phyloP scores from a whole-genome alignment of 2,113 vertebrate genomes.

The Hyperopisus bebe region DNA sequence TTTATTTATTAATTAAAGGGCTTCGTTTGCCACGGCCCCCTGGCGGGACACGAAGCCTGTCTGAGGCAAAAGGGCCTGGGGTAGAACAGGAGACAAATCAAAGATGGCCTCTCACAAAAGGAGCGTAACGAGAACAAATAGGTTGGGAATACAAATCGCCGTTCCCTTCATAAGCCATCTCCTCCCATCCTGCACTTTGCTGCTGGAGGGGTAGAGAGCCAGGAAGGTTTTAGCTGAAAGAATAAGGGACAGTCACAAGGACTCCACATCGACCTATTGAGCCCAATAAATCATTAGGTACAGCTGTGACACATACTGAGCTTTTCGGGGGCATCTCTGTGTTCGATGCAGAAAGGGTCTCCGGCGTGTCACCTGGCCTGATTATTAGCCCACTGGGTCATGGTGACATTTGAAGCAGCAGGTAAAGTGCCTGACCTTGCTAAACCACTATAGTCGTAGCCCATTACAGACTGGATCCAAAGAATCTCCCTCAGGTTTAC shows the following conservation, averaged over 20 bases:
- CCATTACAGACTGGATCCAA: conserved; percentile 12
- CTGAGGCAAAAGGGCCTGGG: conserved; percentile 19
- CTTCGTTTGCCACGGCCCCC: conserved; percentile 5
- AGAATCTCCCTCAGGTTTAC: conserved; percentile 22
- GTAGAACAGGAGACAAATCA: conserved; percentile 10
- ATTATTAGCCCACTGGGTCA: conserved; percentile 17
- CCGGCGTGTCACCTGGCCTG: conserved; percentile 24
- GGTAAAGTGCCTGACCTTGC: conserved; percentile 17
- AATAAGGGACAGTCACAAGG: conserved; percentile 15
- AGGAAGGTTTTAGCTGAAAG: not conserved
- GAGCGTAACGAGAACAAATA: conserved; percentile 41
- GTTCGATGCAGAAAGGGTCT: not conserved
- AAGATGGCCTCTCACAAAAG: conserved; percentile 1
- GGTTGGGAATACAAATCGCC: conserved; percentile 34
- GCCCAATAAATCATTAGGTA: conserved; percentile 20
- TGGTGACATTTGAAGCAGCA: not conserved
- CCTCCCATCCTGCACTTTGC: conserved; percentile 17
- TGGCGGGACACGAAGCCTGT: conserved; percentile 11
- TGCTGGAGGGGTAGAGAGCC: not conserved
- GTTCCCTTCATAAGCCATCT: not conserved
- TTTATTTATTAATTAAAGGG: conserved; percentile 38
- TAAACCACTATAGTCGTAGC: not conserved
- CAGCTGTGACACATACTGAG: conserved; percentile 29
- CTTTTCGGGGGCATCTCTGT: conserved; percentile 29
- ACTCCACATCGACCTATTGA: conserved; percentile 26